Evolutionary conservation across 1,140 invertebrate genomes (phyloP).

Genomic region (Doryteuthis pealeii): DNA sequence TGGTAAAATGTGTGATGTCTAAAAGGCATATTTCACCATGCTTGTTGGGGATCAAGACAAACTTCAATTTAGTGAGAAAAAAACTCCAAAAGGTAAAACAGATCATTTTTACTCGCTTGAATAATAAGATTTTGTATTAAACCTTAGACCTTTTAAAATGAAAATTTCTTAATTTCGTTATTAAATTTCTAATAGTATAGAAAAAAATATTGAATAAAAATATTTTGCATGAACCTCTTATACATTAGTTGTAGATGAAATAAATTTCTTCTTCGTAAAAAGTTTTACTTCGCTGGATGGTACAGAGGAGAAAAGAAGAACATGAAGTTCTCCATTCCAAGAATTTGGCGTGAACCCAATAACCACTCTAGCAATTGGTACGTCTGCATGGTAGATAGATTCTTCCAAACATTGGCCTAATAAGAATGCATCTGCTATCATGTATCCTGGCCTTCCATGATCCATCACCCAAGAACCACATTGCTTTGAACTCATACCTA

Average conservation of each 20-base stretch:
- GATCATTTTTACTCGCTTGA: no score
- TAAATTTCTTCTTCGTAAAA: not conserved
- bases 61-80: no score
- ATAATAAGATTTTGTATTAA: no score
- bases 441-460: not conserved
- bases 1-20: no score
- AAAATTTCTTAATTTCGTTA: no score
- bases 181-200: not conserved
- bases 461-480: not conserved
- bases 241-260: not conserved
- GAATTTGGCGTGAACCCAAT: not conserved
- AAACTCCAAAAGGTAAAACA: no score
- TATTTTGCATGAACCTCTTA: not conserved
- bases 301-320: not conserved
- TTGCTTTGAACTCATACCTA: not conserved
- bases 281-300: not conserved
- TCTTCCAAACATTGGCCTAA: not conserved
- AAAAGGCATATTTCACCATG: no score
- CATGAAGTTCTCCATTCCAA: not conserved
- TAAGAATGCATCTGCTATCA: not conserved
- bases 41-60: no score
- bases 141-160: no score
- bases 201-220: not conserved
- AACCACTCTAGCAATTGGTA: not conserved
- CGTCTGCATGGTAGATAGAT: not conserved